Conservation (phyloP, 2,888 invertebrate genomes). For the Mythimna albipuncta region DNA sequence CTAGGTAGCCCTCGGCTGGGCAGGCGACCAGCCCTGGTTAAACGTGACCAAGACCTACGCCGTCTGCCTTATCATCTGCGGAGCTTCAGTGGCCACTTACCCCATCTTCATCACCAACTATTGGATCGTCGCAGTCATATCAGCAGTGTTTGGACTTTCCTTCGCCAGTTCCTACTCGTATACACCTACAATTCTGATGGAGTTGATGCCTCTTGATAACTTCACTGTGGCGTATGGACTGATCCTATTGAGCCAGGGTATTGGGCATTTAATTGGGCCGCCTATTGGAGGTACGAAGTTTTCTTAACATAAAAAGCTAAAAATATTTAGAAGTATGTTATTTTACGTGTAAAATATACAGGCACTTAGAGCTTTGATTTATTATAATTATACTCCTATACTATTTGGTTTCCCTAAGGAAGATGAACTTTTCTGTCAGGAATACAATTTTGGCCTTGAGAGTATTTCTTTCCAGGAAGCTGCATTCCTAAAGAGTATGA, state of each 20-base stretch:
- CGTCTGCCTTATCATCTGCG: slow-evolving; percentile 93
- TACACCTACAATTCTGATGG: slow-evolving; percentile 96
- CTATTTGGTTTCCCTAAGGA: too few relatives aligned
- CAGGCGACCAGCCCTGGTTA: slow-evolving; percentile 96
- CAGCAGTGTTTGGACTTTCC: slow-evolving; percentile 95
- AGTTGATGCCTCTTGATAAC: slow-evolving; percentile 96
- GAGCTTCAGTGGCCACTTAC: slow-evolving; percentile 91
- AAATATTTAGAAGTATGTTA: too few relatives aligned
- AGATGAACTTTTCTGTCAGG: too few relatives aligned
- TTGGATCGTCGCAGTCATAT: slow-evolving; percentile 85
- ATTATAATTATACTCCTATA: too few relatives aligned
- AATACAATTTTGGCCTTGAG: too few relatives aligned
- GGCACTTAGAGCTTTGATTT: too few relatives aligned
- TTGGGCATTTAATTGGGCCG: slow-evolving; percentile 98
- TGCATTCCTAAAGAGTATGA: too few relatives aligned
- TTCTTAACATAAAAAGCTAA: too few relatives aligned
- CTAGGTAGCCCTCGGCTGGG: slow-evolving; percentile 95
- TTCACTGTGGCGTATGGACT: slow-evolving; percentile 98
- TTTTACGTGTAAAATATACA: too few relatives aligned
- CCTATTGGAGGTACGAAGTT: slow-evolving; percentile 94
- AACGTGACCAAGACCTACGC: slow-evolving; percentile 96
- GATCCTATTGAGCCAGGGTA: slow-evolving; percentile 96
- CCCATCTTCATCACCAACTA: slow-evolving; percentile 89
- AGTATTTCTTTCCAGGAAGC: too few relatives aligned
- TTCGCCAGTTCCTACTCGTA: slow-evolving; percentile 98